Evolutionary conservation across 2,888 invertebrate species (phyloP).

Genomic region (Augiades crinisus): DNA sequence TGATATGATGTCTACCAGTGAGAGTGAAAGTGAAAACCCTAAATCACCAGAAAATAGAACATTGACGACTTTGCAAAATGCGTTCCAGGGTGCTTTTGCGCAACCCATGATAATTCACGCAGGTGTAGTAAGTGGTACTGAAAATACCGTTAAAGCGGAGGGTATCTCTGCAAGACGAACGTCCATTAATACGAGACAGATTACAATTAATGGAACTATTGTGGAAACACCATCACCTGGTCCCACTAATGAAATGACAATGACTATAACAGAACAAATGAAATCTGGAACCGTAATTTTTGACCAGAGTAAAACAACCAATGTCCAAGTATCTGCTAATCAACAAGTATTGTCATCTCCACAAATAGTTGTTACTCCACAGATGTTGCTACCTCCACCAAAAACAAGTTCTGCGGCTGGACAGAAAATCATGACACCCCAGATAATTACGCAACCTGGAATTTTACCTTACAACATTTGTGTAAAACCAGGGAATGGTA

Average conservation of each 20-base stretch:
- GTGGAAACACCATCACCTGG: slow-evolving; percentile 79
- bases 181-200: slow-evolving; percentile 76
- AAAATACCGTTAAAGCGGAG: slow-evolving; percentile 74
- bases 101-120: slow-evolving; percentile 77
- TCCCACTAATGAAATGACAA: slow-evolving; percentile 73
- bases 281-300: slow-evolving; percentile 74
- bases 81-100: slow-evolving; percentile 74
- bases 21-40: slow-evolving; percentile 89
- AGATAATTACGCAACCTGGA: slow-evolving; percentile 71
- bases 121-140: slow-evolving; percentile 69
- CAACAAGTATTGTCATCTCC: slow-evolving; percentile 73
- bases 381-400: slow-evolving; percentile 72
- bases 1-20: slow-evolving; percentile 89
- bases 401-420: slow-evolving; percentile 64
- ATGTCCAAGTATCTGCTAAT: slow-evolving; percentile 70
- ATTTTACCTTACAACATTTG: slow-evolving; percentile 75
- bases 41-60: slow-evolving; percentile 79
- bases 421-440: slow-evolving; percentile 68
- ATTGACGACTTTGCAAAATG: slow-evolving; percentile 72
- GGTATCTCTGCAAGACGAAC: slow-evolving; percentile 72
- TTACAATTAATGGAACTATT: slow-evolving; percentile 77
- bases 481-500: slow-evolving; percentile 68
- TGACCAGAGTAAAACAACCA: slow-evolving; percentile 71
- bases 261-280: slow-evolving; percentile 76
- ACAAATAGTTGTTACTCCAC: slow-evolving; percentile 76